These are phyloP conservation scores for Allacma fusca DNA, from an alignment of 2,888 invertebrate genomes.

Conservation along the genomic window DNA sequence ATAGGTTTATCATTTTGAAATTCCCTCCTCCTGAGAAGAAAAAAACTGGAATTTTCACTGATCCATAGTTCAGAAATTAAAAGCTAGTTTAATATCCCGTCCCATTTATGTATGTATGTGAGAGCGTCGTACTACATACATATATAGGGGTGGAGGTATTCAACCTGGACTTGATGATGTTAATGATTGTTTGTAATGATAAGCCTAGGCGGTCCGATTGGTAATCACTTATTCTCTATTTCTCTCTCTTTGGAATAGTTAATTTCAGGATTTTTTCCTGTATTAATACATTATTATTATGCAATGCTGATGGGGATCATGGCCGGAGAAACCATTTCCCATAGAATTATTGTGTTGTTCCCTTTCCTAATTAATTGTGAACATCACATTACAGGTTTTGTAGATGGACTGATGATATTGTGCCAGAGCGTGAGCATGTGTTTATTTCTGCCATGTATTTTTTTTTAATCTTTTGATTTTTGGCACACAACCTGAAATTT, in stretches of 20 bases:
- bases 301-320: no score
- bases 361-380: conserved; percentile 1
- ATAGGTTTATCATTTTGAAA: neutral
- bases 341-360: conserved; percentile 3
- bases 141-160: neutral
- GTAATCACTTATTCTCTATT: neutral
- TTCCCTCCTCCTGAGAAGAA: neutral
- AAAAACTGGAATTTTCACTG: conserved; percentile 1
- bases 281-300: no score
- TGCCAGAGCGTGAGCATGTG: neutral
- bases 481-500: no score
- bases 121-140: no score
- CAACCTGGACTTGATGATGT: neutral
- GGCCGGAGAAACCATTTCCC: no score
- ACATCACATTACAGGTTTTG: neutral
- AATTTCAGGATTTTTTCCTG: no score
- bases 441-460: no score
- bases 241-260: neutral
- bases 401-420: neutral
- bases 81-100: neutral
- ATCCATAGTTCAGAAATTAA: neutral
- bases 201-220: neutral
- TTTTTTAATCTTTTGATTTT: no score
- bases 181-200: neutral
- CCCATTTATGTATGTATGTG: conserved; percentile 1